These are phyloP conservation scores for Diarsia rubi DNA, from an alignment of 2,888 invertebrate species.

Conservation along the genomic window DNA sequence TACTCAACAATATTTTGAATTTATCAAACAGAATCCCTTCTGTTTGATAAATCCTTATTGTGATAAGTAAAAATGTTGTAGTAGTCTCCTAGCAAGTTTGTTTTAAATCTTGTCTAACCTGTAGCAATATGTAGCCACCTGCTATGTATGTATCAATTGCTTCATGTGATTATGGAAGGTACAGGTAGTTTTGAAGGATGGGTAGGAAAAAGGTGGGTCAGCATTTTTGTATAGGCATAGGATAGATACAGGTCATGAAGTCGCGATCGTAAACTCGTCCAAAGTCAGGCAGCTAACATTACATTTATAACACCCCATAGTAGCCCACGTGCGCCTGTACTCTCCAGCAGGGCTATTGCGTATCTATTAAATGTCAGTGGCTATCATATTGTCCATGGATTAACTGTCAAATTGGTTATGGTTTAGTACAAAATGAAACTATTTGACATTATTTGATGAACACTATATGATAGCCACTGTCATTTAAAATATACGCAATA, in stretches of 20 bases:
- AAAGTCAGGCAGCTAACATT: not conserved
- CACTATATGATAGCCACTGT: too few species aligned
- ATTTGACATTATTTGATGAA: too few species aligned
- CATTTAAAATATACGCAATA: too few species aligned
- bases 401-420: too few species aligned
- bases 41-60: not conserved
- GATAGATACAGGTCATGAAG: too few species aligned
- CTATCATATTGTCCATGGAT: too few species aligned
- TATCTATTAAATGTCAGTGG: too few species aligned
- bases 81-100: not conserved
- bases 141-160: not conserved
- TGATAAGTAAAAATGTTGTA: not conserved
- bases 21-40: not conserved
- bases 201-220: not conserved
- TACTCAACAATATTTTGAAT: not conserved
- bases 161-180: not conserved
- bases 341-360: too few species aligned
- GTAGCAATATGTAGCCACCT: not conserved
- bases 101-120: not conserved
- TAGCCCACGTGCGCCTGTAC: too few species aligned
- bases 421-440: too few species aligned
- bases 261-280: too few species aligned
- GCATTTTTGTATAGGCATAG: too few species aligned
- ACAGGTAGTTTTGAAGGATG: not conserved
- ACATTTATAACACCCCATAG: not conserved